Evolutionary conservation across 2,797 vertebrate genomes (phyloP).

Genomic region (Mareca penelope): DNA sequence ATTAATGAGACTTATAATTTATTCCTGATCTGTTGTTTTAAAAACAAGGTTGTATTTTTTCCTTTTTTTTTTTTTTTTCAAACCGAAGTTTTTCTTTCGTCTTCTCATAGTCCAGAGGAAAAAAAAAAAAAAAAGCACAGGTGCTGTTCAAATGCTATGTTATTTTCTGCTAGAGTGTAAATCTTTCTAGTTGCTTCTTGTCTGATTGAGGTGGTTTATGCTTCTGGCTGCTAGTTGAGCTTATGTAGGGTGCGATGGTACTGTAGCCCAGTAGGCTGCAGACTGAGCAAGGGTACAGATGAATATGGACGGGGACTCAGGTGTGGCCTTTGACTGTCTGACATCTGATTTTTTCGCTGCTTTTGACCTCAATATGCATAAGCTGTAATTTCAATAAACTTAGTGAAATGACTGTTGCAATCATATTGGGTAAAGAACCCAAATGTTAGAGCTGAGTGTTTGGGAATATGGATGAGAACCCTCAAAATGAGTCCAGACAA

Average conservation of each 20-base stretch:
- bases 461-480: neutral
- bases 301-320: neutral
- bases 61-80: neutral
- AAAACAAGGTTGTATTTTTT: neutral
- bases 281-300: neutral
- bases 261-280: neutral
- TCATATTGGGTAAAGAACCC: neutral
- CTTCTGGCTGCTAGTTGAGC: neutral
- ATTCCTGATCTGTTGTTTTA: conserved; percentile 20
- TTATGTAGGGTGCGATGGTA: neutral
- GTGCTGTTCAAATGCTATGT: neutral
- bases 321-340: neutral
- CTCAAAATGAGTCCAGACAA: conserved; percentile 8
- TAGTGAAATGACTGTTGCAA: neutral
- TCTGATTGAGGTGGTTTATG: neutral
- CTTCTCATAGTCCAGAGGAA: neutral
- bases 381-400: neutral
- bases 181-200: neutral
- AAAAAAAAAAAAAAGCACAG: conserved; percentile 2
- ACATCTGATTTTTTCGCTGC: neutral
- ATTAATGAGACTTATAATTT: conserved; percentile 22
- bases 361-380: neutral
- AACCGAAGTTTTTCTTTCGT: neutral
- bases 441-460: neutral
- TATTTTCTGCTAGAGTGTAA: neutral